phyloP scores from a whole-genome alignment of 2,113 vertebrate genomes.

The Trochalopteron elliotii region DNA sequence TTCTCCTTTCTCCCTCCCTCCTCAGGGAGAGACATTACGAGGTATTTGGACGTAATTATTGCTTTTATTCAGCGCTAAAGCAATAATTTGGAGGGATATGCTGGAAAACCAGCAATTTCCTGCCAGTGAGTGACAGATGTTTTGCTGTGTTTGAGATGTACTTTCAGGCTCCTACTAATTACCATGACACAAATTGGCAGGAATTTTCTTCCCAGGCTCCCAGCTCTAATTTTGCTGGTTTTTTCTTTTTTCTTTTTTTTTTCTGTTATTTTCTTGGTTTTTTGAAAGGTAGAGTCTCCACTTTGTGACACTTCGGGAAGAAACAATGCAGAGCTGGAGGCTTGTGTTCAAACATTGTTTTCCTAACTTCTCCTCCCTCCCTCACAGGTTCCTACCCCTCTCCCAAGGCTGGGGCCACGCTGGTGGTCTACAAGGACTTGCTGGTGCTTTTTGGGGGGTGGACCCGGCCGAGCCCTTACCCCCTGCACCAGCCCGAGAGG shows the following conservation, averaged over 20 bases:
- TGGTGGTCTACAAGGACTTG: slow-evolving; percentile 95
- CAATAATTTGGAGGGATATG: slow-evolving; percentile 23
- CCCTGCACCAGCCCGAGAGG: slow-evolving; percentile 94
- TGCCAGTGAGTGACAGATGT: slow-evolving; percentile 60
- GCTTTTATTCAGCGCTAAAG: slow-evolving; percentile 7
- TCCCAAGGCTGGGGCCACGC: slow-evolving; percentile 94
- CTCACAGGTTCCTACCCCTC: slow-evolving; percentile 94
- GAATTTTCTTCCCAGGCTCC: slow-evolving; percentile 13
- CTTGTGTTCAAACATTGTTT: accelerated
- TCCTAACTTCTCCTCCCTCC: background rate
- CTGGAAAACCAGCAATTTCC: slow-evolving; percentile 65
- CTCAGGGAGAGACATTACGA: background rate
- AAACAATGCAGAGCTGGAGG: accelerated
- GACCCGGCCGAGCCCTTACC: slow-evolving; percentile 96
- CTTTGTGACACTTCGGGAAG: background rate
- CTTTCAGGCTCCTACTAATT: slow-evolving; percentile 59
- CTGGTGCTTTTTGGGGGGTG: slow-evolving; percentile 96
- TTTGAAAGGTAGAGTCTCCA: background rate
- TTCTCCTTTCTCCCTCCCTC: background rate
- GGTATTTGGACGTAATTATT: slow-evolving; percentile 47
- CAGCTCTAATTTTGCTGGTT: background rate
- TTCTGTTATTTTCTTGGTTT: background rate
- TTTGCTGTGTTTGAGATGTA: slow-evolving; percentile 26
- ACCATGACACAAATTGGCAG: background rate
- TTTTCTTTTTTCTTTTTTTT: background rate